phyloP scores from a whole-genome alignment of 2,888 invertebrate genomes.

The Rhingia campestris region DNA sequence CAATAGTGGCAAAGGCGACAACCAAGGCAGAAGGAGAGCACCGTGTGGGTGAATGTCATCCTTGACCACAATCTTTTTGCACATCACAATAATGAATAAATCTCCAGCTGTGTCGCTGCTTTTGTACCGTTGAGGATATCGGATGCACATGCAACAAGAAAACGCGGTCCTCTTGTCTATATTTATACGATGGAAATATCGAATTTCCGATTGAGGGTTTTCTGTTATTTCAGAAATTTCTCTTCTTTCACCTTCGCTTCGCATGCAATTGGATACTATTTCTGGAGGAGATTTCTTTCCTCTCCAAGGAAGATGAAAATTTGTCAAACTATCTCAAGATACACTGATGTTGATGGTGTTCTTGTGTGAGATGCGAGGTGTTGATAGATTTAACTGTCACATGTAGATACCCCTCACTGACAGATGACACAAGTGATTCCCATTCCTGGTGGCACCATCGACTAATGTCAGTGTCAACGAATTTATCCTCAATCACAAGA shows the following conservation, averaged over 20 bases:
- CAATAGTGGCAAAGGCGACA: constrained; percentile 35
- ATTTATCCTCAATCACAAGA: constrained; percentile 26
- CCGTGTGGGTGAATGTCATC: constrained; percentile 28
- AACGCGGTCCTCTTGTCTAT: constrained; percentile 23
- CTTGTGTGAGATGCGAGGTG: constrained; percentile 4
- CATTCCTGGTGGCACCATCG: constrained; percentile 40
- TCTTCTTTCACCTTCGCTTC: background rate
- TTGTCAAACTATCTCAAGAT: constrained; percentile 56
- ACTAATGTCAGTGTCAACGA: constrained; percentile 39
- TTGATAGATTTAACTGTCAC: constrained; percentile 32
- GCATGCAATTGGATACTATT: constrained; percentile 46
- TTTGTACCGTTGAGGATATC: constrained; percentile 28
- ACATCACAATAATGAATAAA: background rate
- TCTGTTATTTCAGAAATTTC: background rate
- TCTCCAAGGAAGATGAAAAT: constrained; percentile 28
- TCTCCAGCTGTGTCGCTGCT: constrained; percentile 16
- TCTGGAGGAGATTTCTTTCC: constrained; percentile 18
- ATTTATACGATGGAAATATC: constrained; percentile 24
- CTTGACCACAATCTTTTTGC: constrained; percentile 1
- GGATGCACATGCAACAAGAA: constrained; percentile 34
- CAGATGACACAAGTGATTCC: constrained; percentile 29
- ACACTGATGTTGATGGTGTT: constrained; percentile 7
- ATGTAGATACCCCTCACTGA: constrained; percentile 22
- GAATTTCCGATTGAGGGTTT: constrained; percentile 42
- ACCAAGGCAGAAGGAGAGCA: background rate